Evolutionary conservation across 1,140 invertebrate genomes (phyloP), one percentile per base, ranked within the genome.

Genomic region (Drosophila leontia): DNA sequence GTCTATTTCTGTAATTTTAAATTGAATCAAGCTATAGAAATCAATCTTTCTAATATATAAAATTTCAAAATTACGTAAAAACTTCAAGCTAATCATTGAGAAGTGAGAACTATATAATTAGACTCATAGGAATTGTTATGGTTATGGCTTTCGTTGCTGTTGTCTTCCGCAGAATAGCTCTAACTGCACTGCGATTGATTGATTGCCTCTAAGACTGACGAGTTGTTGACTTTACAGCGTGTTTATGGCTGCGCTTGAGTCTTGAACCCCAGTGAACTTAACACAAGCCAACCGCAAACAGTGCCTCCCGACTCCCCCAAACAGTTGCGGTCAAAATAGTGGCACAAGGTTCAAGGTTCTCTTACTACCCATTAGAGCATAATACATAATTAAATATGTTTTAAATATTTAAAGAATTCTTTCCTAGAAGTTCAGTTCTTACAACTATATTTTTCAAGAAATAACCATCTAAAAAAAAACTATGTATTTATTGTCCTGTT

Each of bases 111-210:
- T 19, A 29, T 47, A 37, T 65, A 65, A 34, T 50, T 42, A 51
- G 12, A 32, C 44, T 47, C 23, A 32, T 50, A 39, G 35, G 13
- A 55, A 55, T 74, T 29, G 35, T 75, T 60, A 55, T 75, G 35
- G 39, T 34, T 53, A 35, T 71, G 37, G 15, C 17, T 55, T 65
- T 55, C 11, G 50, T 37, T 58, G 50, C 34, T 35, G 12, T 50
- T 37, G 13, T 15, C 5, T 42, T 29, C 37, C 32, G 15, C 29
- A 37, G 65, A 72, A 72, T 32, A 32, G 56, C 64, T 71, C 69
- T 86, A 82, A 88, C 80, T 86, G 82, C 80, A 82, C 47, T 80
- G 76, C 80, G 70, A 79, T 76, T 87, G 80, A 83, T 86, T 86
- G 85, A 86, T 82, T 71, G 60, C 72, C 71, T n/a, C 69, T 32